phyloP scores from a whole-genome alignment of 2,888 invertebrate species.

The Drosophila conformis region DNA sequence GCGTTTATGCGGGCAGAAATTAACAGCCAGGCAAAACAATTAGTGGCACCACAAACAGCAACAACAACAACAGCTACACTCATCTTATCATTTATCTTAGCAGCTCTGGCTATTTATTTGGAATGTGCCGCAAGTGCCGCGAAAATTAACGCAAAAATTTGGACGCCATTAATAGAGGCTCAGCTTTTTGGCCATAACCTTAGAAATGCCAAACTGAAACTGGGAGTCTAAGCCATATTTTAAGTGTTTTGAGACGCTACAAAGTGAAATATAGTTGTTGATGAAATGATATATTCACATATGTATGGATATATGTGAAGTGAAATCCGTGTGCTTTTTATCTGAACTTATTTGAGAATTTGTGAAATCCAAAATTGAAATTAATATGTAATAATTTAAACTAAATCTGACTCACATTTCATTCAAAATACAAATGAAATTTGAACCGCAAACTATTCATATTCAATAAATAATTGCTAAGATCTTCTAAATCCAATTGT shows the following conservation, averaged over 20 bases:
- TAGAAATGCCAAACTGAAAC: slow-evolving; percentile 7
- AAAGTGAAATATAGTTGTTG: neutral
- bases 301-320: neutral
- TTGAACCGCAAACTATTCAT: neutral
- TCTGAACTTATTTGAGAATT: neutral
- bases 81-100: slow-evolving; percentile 75
- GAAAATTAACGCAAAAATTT: slow-evolving; percentile 75
- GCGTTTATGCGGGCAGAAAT: slow-evolving; percentile 80
- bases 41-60: slow-evolving; percentile 55
- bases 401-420: neutral
- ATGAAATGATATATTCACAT: neutral
- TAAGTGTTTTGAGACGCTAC: slow-evolving; percentile 2
- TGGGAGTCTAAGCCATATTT: slow-evolving; percentile 13
- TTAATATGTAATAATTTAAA: neutral
- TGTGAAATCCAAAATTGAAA: neutral
- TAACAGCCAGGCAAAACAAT: slow-evolving; percentile 76
- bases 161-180: slow-evolving; percentile 67
- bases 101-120: slow-evolving; percentile 64
- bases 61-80: slow-evolving; percentile 34
- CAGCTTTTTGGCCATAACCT: slow-evolving; percentile 37
- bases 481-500: neutral
- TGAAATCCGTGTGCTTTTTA: neutral
- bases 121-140: slow-evolving; percentile 78
- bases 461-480: neutral
- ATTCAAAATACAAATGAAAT: neutral